Evolutionary conservation across 2,888 invertebrate genomes (phyloP).

Genomic region (Drosophila kanekoi): DNA sequence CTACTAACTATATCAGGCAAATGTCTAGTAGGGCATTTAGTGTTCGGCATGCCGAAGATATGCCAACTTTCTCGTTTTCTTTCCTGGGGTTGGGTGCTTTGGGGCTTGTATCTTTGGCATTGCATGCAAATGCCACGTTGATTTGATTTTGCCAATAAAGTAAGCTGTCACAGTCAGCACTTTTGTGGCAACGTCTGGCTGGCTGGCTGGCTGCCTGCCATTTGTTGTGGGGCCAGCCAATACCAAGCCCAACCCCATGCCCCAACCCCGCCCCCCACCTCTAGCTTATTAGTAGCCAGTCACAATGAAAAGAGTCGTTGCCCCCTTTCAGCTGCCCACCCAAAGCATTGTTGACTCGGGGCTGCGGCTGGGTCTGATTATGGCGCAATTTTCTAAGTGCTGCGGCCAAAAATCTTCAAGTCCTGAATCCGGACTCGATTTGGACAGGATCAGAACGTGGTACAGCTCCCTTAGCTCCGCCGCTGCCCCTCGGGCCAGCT

Average conservation of each 20-base stretch:
- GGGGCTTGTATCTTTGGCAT: conserved; percentile 69
- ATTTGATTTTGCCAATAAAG: conserved; percentile 83
- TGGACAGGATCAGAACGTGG: neutral
- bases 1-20: no score
- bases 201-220: conserved; percentile 33
- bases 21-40: no score
- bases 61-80: no score
- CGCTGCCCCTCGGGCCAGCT: conserved; percentile 7
- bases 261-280: neutral
- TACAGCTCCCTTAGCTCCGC: neutral
- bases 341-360: conserved; percentile 54
- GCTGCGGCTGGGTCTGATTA: conserved; percentile 67
- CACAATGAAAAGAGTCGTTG: conserved; percentile 7
- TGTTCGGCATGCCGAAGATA: no score
- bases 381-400: conserved; percentile 80
- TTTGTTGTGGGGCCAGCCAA: conserved; percentile 17
- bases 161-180: conserved; percentile 83
- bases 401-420: conserved; percentile 57
- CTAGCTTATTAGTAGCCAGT: conserved; percentile 28
- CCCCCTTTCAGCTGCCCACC: no score
- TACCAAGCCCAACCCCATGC: neutral
- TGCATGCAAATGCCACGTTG: conserved; percentile 78
- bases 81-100: no score
- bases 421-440: conserved; percentile 10
- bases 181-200: conserved; percentile 66